Evolutionary conservation across 2,888 invertebrate genomes (phyloP), one percentile per base, ranked within the genome.

Genomic region (Lasioglossum vierecki): DNA sequence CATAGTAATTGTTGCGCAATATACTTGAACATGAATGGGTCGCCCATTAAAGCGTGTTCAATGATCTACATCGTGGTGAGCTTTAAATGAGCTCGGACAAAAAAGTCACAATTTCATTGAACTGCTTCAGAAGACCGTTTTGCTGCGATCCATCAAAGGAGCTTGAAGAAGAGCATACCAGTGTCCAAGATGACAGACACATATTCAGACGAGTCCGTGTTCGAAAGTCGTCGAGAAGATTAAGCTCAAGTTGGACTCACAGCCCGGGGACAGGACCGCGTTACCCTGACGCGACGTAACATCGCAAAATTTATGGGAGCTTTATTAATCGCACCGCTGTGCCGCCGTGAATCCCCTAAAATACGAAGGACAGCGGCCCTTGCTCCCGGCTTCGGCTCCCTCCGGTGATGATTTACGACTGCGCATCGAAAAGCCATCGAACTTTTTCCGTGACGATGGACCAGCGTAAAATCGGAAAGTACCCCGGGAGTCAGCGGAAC

Each of bases 311-410:
- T 77, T 77, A 77, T 70, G 22, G 26, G 26, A 26, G 11, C 49
- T 78, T 78, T 41, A 78, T 71, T 71, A 78, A 77, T 70, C 70
- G 26, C 13, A 4, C 26, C 8, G 22, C 39, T 9, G 41, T 57
- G 70, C 11, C 39, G 57, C 57, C 41, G 13, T 1, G 5, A 41
- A 78, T 71, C 57, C 46, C 35, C 41, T 11, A 44, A 49, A 26
- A 76, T 22, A 35, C 70, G n/a, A 70, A 18, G 30, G 44, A 11
- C 11, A 46, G 13, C n/a, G 2, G 30, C 44, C n/a, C n/a, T 26
- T 11, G 22, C 30, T 30, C 9, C 22, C 44, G 30, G 76, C 71
- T 3, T 15, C 4, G 11, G 41, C 57, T 74, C 44, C 73, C 35
- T 11, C 8, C 60, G 44, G n/a, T 8, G 22, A 63, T 72, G 46